These are phyloP conservation scores for Lithophane semibrunnea DNA, from an alignment of 2,888 invertebrate species.

Conservation along the genomic window DNA sequence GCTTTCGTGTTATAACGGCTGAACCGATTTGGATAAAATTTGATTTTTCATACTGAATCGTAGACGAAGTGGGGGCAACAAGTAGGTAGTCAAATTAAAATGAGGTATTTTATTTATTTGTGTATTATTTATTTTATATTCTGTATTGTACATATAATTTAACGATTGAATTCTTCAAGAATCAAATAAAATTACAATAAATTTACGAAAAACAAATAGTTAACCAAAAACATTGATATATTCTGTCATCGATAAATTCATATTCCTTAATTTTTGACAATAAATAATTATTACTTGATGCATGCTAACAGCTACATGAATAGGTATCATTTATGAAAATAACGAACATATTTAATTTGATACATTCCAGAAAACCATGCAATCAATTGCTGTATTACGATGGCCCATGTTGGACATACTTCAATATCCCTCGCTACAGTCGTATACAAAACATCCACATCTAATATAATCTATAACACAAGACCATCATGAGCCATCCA, in stretches of 20 bases:
- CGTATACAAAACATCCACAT: slow-evolving; percentile 11
- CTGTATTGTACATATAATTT: slow-evolving; percentile 37
- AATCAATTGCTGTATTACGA: not conserved
- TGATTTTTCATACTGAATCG: too few relatives aligned
- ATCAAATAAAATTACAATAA: slow-evolving; percentile 21
- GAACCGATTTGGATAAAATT: too few relatives aligned
- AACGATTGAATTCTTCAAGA: slow-evolving; percentile 25
- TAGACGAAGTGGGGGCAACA: too few relatives aligned
- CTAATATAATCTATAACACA: not conserved
- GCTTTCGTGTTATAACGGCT: too few relatives aligned
- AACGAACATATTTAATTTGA: not conserved
- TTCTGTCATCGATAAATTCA: slow-evolving; percentile 15
- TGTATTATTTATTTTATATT: slow-evolving; percentile 41
- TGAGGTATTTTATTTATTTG: not conserved
- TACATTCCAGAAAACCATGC: not conserved
- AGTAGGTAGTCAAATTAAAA: slow-evolving; percentile 3
- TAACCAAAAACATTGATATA: slow-evolving; percentile 21
- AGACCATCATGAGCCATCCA: slow-evolving; percentile 8
- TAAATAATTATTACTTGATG: slow-evolving; percentile 1
- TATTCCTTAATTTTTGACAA: not conserved
- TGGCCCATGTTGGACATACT: slow-evolving; percentile 8
- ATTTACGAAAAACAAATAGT: slow-evolving; percentile 15
- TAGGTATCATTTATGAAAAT: not conserved
- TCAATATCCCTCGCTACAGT: not conserved
- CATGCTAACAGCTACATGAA: not conserved